Evolutionary conservation across 2,797 vertebrate species (phyloP).

Genomic region (Pipistrellus kuhlii): DNA sequence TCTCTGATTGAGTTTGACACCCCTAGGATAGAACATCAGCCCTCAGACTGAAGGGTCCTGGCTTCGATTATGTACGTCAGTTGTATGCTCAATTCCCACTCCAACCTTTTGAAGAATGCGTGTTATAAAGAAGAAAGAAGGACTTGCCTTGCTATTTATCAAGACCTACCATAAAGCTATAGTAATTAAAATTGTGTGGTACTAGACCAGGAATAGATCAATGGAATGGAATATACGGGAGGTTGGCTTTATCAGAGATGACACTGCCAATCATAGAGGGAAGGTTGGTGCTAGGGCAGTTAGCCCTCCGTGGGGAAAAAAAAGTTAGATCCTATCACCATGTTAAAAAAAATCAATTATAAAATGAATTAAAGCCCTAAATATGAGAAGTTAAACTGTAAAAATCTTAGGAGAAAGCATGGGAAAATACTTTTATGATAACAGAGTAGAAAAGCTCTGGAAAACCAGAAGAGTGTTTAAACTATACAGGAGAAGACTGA

Average conservation of each 20-base stretch:
- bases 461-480: background rate
- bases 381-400: background rate
- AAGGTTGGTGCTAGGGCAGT: background rate
- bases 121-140: background rate
- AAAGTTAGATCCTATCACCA: constrained; percentile 35
- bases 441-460: background rate
- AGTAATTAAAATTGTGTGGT: background rate
- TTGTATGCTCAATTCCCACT: no score
- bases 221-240: background rate
- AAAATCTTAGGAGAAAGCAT: constrained; percentile 52
- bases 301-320: background rate
- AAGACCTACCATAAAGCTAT: constrained; percentile 1
- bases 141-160: background rate
- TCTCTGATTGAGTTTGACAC: no score
- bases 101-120: background rate
- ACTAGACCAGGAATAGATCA: background rate
- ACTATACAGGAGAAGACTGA: background rate
- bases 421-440: background rate
- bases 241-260: background rate
- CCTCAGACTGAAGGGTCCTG: no score
- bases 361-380: constrained; percentile 33
- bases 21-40: no score
- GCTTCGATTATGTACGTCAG: no score
- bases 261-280: background rate
- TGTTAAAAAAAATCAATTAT: background rate